Evolutionary conservation across 2,888 invertebrate species (phyloP).

Genomic region (Mechanitis messenoides): DNA sequence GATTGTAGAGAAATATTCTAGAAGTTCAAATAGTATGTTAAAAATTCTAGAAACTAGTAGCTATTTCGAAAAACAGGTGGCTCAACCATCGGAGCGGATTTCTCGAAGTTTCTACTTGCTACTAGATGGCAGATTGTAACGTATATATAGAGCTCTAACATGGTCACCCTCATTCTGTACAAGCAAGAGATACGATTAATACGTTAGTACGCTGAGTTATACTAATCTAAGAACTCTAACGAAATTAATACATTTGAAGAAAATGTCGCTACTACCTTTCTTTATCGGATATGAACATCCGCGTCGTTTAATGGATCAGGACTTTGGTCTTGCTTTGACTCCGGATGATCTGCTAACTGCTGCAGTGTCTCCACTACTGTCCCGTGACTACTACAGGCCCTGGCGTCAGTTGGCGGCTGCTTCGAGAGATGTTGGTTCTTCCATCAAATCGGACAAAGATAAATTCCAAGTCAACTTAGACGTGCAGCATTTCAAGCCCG

Average conservation of each 20-base stretch:
- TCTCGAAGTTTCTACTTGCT: no score
- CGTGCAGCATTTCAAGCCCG: slow-evolving; percentile 83
- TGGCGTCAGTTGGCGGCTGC: slow-evolving; percentile 57
- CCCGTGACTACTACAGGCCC: slow-evolving; percentile 49
- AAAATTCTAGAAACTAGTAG: no score
- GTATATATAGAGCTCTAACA: no score
- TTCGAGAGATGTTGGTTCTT: slow-evolving; percentile 65
- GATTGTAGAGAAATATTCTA: no score
- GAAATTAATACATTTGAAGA: not conserved
- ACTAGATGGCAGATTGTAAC: no score
- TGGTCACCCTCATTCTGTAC: no score
- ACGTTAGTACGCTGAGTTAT: no score
- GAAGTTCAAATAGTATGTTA: no score
- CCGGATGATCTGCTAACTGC: slow-evolving; percentile 53
- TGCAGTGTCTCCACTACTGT: slow-evolving; percentile 40
- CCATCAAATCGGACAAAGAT: slow-evolving; percentile 73
- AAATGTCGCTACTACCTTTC: slow-evolving; percentile 52
- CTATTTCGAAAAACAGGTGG: no score
- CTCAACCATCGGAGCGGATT: no score
- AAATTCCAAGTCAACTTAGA: slow-evolving; percentile 82
- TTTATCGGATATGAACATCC: slow-evolving; percentile 40
- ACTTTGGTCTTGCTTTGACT: slow-evolving; percentile 57
- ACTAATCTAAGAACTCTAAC: no score
- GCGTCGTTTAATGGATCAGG: slow-evolving; percentile 51
- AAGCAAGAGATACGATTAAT: no score